phyloP scores from a whole-genome alignment of 2,797 vertebrate species.

The Dipus sagitta region DNA sequence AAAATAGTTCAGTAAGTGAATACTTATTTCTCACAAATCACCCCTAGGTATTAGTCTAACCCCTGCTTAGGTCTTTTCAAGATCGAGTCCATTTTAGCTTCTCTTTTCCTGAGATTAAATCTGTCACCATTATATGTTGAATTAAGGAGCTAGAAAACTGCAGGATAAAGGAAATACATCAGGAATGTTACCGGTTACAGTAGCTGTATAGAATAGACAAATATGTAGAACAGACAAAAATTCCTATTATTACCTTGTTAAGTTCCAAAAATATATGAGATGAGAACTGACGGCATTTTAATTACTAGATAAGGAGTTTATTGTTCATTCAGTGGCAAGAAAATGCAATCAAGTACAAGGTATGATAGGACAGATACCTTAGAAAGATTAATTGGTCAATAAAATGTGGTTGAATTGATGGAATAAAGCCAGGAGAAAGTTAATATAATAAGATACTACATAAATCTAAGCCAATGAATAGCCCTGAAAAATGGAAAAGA shows the following conservation, averaged over 20 bases:
- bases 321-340: background rate
- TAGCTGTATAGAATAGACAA: background rate
- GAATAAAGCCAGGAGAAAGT: background rate
- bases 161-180: background rate
- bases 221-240: background rate
- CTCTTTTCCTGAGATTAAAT: background rate
- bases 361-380: background rate
- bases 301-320: background rate
- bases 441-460: background rate
- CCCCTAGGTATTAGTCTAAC: background rate
- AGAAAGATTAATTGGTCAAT: slow-evolving; percentile 39
- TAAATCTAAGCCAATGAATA: background rate
- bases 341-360: background rate
- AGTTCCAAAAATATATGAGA: background rate
- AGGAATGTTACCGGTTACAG: background rate
- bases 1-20: background rate
- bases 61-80: background rate
- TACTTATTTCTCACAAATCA: background rate
- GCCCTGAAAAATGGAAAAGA: background rate
- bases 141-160: background rate
- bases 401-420: background rate
- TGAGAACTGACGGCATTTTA: background rate
- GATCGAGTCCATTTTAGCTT: background rate
- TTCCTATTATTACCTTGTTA: background rate
- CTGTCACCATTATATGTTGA: background rate